These are phyloP conservation scores for Muscicapa striata DNA, from an alignment of 2,797 vertebrate genomes.

Conservation along the genomic window DNA sequence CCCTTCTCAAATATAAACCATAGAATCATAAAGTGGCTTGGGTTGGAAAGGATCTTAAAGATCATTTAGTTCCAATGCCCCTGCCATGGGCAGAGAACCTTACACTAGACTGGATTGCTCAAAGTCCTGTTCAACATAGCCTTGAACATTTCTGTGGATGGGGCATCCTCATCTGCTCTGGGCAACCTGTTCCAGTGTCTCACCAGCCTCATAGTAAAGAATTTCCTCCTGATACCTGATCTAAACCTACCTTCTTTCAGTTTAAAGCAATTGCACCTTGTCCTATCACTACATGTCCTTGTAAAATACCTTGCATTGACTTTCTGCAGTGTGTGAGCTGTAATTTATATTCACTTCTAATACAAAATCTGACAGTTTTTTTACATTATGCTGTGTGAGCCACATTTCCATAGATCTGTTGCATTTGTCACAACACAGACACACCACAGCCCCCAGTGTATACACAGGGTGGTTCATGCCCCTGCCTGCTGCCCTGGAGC, in stretches of 20 bases:
- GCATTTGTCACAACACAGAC: background rate
- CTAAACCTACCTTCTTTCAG: background rate
- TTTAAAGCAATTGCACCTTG: background rate
- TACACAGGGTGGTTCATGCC: rapidly evolving
- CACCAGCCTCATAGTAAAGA: background rate
- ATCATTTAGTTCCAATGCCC: background rate
- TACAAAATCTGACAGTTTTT: background rate
- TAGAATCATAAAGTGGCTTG: background rate
- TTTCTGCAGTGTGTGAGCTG: background rate
- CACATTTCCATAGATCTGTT: background rate
- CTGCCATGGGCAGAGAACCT: background rate
- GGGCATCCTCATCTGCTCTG: background rate
- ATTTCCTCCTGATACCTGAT: background rate
- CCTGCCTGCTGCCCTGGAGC: background rate
- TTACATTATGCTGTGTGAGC: background rate
- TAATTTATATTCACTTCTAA: slow-evolving; percentile 49
- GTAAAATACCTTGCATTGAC: background rate
- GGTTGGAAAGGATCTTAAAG: background rate
- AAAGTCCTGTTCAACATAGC: background rate
- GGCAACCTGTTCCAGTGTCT: background rate
- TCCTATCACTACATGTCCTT: background rate
- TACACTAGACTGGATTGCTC: background rate
- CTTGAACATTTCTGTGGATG: background rate
- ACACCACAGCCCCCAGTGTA: background rate
- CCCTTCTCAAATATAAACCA: background rate